Percentiles rank a stretch among this genome's conserved stretches.
Conservation (phyloP, 2,888 invertebrate species). For the Osmoderma eremita region DNA sequence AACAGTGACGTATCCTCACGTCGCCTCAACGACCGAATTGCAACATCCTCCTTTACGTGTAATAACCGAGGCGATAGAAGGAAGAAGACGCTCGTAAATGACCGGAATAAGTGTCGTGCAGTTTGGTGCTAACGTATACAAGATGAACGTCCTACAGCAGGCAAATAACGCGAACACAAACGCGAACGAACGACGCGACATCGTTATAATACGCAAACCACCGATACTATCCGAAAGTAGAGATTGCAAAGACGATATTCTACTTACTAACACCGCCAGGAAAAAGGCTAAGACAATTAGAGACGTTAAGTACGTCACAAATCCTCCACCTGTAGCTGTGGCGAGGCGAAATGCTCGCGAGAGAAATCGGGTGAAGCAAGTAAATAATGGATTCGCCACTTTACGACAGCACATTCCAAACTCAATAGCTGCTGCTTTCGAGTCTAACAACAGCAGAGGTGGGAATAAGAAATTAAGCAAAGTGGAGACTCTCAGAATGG, state of each 20-base stretch:
- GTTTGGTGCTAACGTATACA: slow-evolving; percentile 69
- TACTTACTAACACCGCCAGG: slow-evolving; percentile 58
- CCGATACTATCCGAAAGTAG: slow-evolving; percentile 55
- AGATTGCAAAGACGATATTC: slow-evolving; percentile 52
- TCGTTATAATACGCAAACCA: slow-evolving; percentile 40
- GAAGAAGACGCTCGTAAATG: slow-evolving; percentile 59
- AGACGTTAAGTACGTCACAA: slow-evolving; percentile 51
- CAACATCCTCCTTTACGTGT: too few species aligned
- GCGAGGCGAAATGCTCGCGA: slow-evolving; percentile 92
- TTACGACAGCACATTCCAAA: slow-evolving; percentile 87
- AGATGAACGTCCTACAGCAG: slow-evolving; percentile 74
- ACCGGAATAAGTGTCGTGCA: slow-evolving; percentile 70
- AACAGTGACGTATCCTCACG: slow-evolving; percentile 18
- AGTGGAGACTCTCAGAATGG: slow-evolving; percentile 90
- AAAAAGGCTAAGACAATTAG: slow-evolving; percentile 50
- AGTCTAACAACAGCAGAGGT: slow-evolving; percentile 72
- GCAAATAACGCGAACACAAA: slow-evolving; percentile 64
- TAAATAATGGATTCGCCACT: slow-evolving; percentile 91
- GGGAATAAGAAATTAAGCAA: slow-evolving; percentile 83
- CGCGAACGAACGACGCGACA: slow-evolving; percentile 53
- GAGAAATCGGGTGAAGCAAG: slow-evolving; percentile 91
- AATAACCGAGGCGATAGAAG: background rate
- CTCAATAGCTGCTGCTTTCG: slow-evolving; percentile 78
- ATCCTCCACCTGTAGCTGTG: slow-evolving; percentile 82
- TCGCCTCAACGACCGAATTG: slow-evolving; percentile 7